Percentiles rank a stretch among this genome's conserved stretches.
phyloP scores from a whole-genome alignment of 2,113 vertebrate genomes.

The Taurulus bubalis region DNA sequence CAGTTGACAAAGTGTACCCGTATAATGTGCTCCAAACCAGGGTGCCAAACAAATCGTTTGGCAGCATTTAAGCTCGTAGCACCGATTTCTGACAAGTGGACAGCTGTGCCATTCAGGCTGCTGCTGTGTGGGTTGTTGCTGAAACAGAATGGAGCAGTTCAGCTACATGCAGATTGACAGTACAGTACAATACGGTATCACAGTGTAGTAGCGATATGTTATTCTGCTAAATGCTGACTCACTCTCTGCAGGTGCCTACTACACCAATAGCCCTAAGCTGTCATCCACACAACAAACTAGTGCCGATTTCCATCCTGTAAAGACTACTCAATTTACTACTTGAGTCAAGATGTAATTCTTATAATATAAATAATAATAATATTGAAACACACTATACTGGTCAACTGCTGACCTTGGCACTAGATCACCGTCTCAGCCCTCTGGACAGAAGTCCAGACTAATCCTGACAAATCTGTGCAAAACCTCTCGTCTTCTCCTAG shows the following conservation, averaged over 20 bases:
- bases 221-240: conserved; percentile 57
- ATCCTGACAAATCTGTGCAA: conserved; percentile 55
- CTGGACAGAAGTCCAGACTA: conserved; percentile 38
- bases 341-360: neutral
- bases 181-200: conserved; percentile 32
- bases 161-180: conserved; percentile 41
- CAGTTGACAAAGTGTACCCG: conserved; percentile 13
- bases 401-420: conserved; percentile 39
- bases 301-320: neutral
- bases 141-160: conserved; percentile 43
- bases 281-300: conserved; percentile 35
- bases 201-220: conserved; percentile 31
- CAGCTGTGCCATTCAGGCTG: conserved; percentile 39
- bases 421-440: conserved; percentile 7
- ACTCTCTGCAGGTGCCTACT: conserved; percentile 35
- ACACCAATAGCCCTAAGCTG: conserved; percentile 43
- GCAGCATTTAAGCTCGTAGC: conserved; percentile 37
- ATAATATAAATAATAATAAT: neutral
- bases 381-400: neutral
- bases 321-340: neutral
- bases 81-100: conserved; percentile 45
- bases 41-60: conserved; percentile 24
- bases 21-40: neutral
- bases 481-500: conserved; percentile 14
- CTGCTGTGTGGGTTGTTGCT: conserved; percentile 35